A percentile compares a stretch with the other conserved stretches of the same genome.
Evolutionary conservation across 1,140 invertebrate species (phyloP).

Genomic region (Calycopis cecrops): DNA sequence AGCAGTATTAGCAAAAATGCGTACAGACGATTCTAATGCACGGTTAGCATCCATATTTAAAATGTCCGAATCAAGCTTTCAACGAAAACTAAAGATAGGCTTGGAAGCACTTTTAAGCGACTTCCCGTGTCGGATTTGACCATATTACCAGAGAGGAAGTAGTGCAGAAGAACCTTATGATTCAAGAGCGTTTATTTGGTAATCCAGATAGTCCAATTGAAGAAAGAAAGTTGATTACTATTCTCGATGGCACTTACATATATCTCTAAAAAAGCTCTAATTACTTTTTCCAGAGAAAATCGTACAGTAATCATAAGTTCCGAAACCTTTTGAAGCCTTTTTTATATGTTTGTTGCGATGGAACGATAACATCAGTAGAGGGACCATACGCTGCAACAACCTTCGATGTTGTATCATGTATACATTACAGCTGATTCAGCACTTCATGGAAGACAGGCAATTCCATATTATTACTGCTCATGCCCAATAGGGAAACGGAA

Average conservation of each 20-base stretch:
- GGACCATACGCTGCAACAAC: conserved; percentile 22
- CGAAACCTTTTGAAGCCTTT: too few relatives aligned
- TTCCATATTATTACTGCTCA: conserved; percentile 12
- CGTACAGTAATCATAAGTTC: conserved; percentile 20
- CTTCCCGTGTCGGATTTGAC: conserved; percentile 7
- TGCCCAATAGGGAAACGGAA: conserved; percentile 8
- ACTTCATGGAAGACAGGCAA: conserved; percentile 12
- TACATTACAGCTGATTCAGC: conserved; percentile 11
- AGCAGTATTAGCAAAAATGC: conserved; percentile 9
- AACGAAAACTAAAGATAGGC: conserved; percentile 2
- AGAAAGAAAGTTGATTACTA: too few relatives aligned
- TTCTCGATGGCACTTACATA: too few relatives aligned
- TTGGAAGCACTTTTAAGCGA: conserved; percentile 10
- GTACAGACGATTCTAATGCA: conserved; percentile 11
- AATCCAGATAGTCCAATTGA: too few relatives aligned
- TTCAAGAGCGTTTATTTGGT: too few relatives aligned
- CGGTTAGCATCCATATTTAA: conserved; percentile 5
- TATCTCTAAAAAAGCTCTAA: conserved; percentile 7
- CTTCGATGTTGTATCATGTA: conserved; percentile 14
- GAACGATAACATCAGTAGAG: conserved; percentile 16
- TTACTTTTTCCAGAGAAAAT: conserved; percentile 19
- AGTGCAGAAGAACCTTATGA: conserved; percentile 1
- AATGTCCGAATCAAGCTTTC: conserved; percentile 9
- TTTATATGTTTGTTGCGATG: conserved; percentile 25
- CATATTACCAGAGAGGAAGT: conserved; percentile 11